Conservation (phyloP, 1,140 invertebrate genomes). For the Drosophila quadrilineata region DNA sequence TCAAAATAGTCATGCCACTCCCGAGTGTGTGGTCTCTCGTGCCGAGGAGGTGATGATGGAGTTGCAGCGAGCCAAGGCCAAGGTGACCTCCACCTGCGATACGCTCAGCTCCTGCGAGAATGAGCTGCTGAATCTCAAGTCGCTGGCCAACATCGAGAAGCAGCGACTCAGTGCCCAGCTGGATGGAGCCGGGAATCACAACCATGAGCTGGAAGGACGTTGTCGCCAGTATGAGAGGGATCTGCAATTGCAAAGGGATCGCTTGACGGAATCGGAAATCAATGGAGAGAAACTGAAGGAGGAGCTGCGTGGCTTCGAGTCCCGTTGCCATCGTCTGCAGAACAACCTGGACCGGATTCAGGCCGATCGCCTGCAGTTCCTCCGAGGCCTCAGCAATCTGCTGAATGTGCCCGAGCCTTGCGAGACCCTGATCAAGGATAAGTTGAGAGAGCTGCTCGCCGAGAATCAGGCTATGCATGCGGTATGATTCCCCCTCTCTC, state of each 20-base stretch:
- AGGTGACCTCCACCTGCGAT: conserved; percentile 79
- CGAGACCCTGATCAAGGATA: conserved; percentile 88
- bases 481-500: conserved; percentile 77
- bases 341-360: conserved; percentile 74
- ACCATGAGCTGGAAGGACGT: conserved; percentile 73
- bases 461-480: conserved; percentile 89
- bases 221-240: conserved; percentile 76
- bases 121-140: conserved; percentile 71
- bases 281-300: conserved; percentile 77
- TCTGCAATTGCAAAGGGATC: conserved; percentile 72
- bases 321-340: conserved; percentile 76
- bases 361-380: conserved; percentile 71
- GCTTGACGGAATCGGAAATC: conserved; percentile 74
- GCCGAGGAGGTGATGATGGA: conserved; percentile 88
- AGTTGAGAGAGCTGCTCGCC: conserved; percentile 87
- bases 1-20: conserved; percentile 82
- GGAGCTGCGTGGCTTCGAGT: conserved; percentile 78
- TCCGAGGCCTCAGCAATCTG: conserved; percentile 62
- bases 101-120: conserved; percentile 74
- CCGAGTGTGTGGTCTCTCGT: conserved; percentile 87
- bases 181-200: conserved; percentile 68
- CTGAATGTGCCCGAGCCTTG: conserved; percentile 84
- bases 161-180: conserved; percentile 70
- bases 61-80: conserved; percentile 83
- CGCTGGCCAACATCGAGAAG: conserved; percentile 74